phyloP scores from a whole-genome alignment of 2,888 invertebrate species.

The Drosophila phalerata region DNA sequence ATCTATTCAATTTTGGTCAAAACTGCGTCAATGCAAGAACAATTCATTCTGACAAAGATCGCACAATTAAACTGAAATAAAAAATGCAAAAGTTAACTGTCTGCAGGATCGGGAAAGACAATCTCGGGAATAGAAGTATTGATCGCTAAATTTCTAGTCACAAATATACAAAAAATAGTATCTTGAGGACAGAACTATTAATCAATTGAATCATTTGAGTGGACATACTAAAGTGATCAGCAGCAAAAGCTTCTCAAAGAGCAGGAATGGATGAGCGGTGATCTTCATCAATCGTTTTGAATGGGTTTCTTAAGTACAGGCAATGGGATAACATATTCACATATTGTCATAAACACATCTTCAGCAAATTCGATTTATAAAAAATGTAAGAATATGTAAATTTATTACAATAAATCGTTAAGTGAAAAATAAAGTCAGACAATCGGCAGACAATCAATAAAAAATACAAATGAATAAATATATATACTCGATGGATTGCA shows the following conservation, averaged over 20 bases:
- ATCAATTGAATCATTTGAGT: no score
- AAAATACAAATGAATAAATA: not conserved
- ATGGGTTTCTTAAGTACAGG: not conserved
- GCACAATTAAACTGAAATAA: not conserved
- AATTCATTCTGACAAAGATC: not conserved
- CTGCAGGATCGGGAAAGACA: no score
- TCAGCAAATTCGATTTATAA: no score
- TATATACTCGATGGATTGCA: not conserved
- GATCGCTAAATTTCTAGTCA: not conserved
- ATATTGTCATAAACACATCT: not conserved
- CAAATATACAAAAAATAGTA: no score
- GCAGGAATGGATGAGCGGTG: no score
- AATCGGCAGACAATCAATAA: not conserved
- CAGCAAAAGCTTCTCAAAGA: no score
- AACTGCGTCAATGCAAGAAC: not conserved
- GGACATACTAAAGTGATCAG: no score
- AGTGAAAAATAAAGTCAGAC: not conserved
- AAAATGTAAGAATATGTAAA: not conserved
- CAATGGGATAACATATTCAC: not conserved
- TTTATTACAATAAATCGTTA: not conserved
- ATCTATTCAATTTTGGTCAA: conserved; percentile 1
- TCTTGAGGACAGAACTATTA: no score
- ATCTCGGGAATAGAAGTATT: not conserved
- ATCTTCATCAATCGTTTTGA: not conserved
- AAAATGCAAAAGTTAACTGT: not conserved